phyloP scores from a whole-genome alignment of 2,888 invertebrate genomes.

The Griposia aprilina region DNA sequence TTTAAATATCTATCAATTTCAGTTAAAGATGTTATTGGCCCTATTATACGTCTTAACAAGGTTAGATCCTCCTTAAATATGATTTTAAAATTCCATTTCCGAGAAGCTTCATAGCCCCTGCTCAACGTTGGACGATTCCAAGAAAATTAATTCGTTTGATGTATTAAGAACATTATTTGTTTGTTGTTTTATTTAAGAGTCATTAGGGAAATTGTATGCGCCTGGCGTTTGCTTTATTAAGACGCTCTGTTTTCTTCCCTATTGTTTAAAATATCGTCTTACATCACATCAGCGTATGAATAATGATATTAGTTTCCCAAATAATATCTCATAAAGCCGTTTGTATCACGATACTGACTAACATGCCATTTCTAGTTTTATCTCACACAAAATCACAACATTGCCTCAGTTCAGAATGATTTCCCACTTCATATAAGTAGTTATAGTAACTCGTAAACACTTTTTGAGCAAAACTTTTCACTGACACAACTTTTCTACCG shows the following conservation, averaged over 20 bases:
- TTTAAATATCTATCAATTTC: background rate
- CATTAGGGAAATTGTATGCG: conserved; percentile 42
- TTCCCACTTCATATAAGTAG: conserved; percentile 65
- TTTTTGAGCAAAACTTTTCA: conserved; percentile 86
- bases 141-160: conserved; percentile 68
- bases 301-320: conserved; percentile 20
- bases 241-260: conserved; percentile 12
- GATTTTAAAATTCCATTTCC: conserved; percentile 72
- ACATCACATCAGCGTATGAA: conserved; percentile 12
- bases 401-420: conserved; percentile 36
- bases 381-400: conserved; percentile 37
- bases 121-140: conserved; percentile 55
- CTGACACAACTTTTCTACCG: conserved; percentile 83
- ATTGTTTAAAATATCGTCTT: background rate
- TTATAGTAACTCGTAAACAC: conserved; percentile 79
- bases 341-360: conserved; percentile 24
- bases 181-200: conserved; percentile 43
- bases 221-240: conserved; percentile 11
- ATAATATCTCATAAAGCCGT: conserved; percentile 24
- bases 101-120: conserved; percentile 58
- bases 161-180: conserved; percentile 52
- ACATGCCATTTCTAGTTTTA: conserved; percentile 29
- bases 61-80: conserved; percentile 69
- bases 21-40: background rate
- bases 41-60: conserved; percentile 64